Evolutionary conservation across 2,888 invertebrate species (phyloP), one percentile per base, ranked within the genome.

Genomic region (Carcina quercana): DNA sequence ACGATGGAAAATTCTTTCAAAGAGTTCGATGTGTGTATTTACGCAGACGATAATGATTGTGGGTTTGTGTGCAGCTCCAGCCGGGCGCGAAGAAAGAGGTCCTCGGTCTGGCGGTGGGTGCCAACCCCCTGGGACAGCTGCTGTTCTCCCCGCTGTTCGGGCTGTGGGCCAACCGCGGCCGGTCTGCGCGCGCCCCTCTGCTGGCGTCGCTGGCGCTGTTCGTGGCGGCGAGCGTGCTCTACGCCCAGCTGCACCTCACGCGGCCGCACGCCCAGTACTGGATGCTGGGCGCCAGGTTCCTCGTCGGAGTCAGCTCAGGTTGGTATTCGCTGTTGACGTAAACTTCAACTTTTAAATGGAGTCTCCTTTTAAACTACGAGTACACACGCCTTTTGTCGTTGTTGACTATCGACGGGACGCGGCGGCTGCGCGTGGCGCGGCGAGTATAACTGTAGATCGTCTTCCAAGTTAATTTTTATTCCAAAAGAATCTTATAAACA

Each of bases 91-190:
- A 90, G 43, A 94, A 94, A 67, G 93, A 92, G 72, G 91, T 92
- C 57, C 89, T 94, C 87, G 94, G 95, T 4, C 86, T 90, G 50
- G 89, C 94, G 29, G 93, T 95, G 30, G 95, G 93, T 19, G 93
- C 94, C 14, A 94, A 94, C 82, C 95, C 95, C 8, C 85, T 95
- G 38, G 95, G 92, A 1, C 95, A 95, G 85, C 91, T 95, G 88
- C 59, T 94, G 37, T 93, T 93, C 65, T 94, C 94, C 12, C 95
- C 95, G 2, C 67, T 94, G 43, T 86, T 94, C 43, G 95, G 95
- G 24, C 90, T 90, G 88, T 94, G 94, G 93, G 91, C 92, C 30
- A 94, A 94, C 68, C 89, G 87, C 59, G 72, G 90, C 14, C 89
- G 89, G 30, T 86, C 89, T 1, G 90, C 92, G 45, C 87, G 94